These are phyloP conservation scores for Chalcosyrphus nemorum DNA, from an alignment of 2,888 invertebrate species.

Conservation along the genomic window DNA sequence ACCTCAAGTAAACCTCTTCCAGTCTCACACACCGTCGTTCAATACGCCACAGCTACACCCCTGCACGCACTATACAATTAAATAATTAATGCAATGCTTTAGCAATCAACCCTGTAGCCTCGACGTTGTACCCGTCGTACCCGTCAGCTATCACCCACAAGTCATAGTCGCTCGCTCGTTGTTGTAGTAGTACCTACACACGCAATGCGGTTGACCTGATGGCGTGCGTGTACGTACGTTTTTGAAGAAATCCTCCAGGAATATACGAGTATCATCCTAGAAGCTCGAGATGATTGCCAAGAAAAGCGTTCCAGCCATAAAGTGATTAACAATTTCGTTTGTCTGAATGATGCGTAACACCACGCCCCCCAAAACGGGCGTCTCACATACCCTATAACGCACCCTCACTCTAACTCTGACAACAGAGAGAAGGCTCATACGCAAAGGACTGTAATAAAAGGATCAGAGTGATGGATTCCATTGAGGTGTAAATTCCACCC, in stretches of 20 bases:
- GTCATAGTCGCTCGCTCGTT: not conserved
- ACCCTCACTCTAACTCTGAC: not conserved
- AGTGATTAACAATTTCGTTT: slow-evolving; percentile 70
- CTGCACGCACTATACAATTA: slow-evolving; percentile 33
- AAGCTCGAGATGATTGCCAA: slow-evolving; percentile 58
- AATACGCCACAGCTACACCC: not conserved
- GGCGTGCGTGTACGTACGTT: slow-evolving; percentile 32
- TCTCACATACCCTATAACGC: not conserved
- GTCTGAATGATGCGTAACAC: slow-evolving; percentile 19
- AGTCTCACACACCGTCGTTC: not conserved
- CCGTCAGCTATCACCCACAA: too few relatives aligned
- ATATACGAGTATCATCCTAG: too few relatives aligned
- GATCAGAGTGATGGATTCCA: slow-evolving; percentile 61
- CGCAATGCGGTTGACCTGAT: slow-evolving; percentile 32
- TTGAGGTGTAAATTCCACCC: slow-evolving; percentile 69
- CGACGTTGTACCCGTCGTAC: too few relatives aligned
- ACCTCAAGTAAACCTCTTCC: slow-evolving; percentile 49
- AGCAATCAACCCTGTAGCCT: slow-evolving; percentile 8
- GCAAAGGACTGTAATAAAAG: slow-evolving; percentile 52
- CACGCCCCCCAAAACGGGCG: slow-evolving; percentile 15
- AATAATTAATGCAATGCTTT: slow-evolving; percentile 66
- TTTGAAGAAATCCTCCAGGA: slow-evolving; percentile 53
- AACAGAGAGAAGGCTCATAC: not conserved
- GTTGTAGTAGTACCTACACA: not conserved
- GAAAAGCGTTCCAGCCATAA: slow-evolving; percentile 44